Evolutionary conservation across 1,140 invertebrate species (phyloP).

Genomic region (Platyscapa corneri): DNA sequence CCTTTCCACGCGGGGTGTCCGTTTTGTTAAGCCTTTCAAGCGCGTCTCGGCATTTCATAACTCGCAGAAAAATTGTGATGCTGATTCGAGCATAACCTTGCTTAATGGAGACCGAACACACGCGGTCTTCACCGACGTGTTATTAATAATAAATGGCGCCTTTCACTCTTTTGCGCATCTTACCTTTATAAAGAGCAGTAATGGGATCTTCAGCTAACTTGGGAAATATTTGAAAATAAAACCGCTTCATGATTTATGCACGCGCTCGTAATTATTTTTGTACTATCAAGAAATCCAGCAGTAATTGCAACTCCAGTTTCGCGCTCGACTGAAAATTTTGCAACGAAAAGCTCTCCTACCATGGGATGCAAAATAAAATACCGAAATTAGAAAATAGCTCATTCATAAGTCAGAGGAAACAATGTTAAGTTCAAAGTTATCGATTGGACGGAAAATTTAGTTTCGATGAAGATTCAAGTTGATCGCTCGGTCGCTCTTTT

Average conservation of each 20-base stretch:
- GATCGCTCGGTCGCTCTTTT: background rate
- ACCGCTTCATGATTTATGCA: background rate
- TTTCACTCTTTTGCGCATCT: slow-evolving; percentile 8
- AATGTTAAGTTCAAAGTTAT: slow-evolving; percentile 8
- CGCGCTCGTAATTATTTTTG: background rate
- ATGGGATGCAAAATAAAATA: no score
- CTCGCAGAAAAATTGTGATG: background rate
- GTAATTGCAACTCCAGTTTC: no score
- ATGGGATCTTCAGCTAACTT: background rate
- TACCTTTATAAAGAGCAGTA: background rate
- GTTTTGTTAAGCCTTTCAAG: slow-evolving; percentile 4
- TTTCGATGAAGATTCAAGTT: background rate
- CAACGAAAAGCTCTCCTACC: no score
- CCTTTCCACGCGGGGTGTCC: no score
- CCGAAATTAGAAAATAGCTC: no score
- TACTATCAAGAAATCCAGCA: background rate
- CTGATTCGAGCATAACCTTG: background rate
- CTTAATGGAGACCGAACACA: background rate
- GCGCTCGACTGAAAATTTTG: no score
- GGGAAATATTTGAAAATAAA: background rate
- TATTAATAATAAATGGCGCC: background rate
- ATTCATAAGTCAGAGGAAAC: background rate
- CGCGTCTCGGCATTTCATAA: background rate
- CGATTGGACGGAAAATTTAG: background rate
- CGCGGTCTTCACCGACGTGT: background rate